Evolutionary conservation across 1,140 invertebrate species (phyloP), one percentile per base, ranked within the genome.

Genomic region (Littorina saxatilis): DNA sequence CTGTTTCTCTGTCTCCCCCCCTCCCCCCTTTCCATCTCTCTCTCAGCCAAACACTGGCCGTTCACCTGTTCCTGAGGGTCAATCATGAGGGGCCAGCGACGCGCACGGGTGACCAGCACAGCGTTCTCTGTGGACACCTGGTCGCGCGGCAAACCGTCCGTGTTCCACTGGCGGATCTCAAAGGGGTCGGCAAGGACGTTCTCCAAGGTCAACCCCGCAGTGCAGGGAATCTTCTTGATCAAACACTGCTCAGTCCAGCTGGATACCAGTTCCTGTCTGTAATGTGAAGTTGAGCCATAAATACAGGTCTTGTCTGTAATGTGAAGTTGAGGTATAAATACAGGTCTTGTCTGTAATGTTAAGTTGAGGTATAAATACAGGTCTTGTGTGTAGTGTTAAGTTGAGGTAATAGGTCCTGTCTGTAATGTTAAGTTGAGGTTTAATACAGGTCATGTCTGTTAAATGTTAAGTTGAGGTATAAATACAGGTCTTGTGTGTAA

Each of bases 21-120:
- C 58, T 23, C 29, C 29, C 23, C 5, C 58, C 29, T 23, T 23
- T 7, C 29, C 58, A 63, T 47, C 43, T 47, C 43, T 47, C 43
- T 47, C 43, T 47, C 43, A 47, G 7, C 5, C 29, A 47, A 5
- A 47, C 43, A 47, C 43, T 9, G 17, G 17, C 9, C 9, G 20
- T 27, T 85, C 83, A 95, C 95, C 93, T 98, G 96, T 91, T 97
- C 96, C 90, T 98, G 97, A 0, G 97, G 96, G 93, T 97, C 97
- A 82, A 97, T 97, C 94, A 97, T 97, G 0, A 98, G 93, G 0
- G 97, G 96, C 96, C 96, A 97, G 27, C 96, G 93, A 35, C 95
- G 93, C 0, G 96, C 95, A 66, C 95, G 94, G 0, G 96, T 97
- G 0, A 97, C 96, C 47, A 98, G 92, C 66, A 98, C 96, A 1